Evolutionary conservation across 1,140 invertebrate species (phyloP).

Genomic region (Samia ricini): DNA sequence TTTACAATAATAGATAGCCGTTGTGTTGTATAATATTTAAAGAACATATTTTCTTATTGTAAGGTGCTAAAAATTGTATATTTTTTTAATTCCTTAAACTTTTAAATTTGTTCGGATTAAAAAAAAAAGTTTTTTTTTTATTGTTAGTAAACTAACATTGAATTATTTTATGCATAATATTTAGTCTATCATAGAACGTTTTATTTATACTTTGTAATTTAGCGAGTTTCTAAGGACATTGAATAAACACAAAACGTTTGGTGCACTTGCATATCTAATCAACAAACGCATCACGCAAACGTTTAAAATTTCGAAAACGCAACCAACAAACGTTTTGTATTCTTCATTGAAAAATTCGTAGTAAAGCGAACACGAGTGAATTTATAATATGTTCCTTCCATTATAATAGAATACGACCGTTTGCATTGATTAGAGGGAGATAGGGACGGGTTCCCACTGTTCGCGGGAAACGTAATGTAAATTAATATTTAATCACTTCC

Average conservation of each 20-base stretch:
- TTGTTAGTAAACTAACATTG: too few species aligned
- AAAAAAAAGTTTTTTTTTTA: too few species aligned
- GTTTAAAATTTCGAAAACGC: conserved; percentile 43
- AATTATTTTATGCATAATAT: too few species aligned
- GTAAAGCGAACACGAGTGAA: conserved; percentile 25
- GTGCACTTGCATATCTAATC: conserved; percentile 12
- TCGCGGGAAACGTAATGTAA: conserved; percentile 3
- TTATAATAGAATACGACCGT: conserved; percentile 27
- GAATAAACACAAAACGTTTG: neutral
- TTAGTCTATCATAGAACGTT: too few species aligned
- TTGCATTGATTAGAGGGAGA: conserved; percentile 18
- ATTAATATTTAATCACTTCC: conserved; percentile 1
- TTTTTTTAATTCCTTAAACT: too few species aligned
- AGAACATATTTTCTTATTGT: too few species aligned
- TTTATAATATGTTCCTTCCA: conserved; percentile 27
- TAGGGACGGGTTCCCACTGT: conserved; percentile 15
- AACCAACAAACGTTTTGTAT: conserved; percentile 33
- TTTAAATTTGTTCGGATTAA: too few species aligned
- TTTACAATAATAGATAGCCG: too few species aligned
- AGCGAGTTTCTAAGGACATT: neutral
- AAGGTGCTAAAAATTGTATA: too few species aligned
- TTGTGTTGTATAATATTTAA: too few species aligned
- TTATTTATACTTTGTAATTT: neutral
- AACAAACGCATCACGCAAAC: conserved; percentile 21
- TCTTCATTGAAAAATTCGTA: conserved; percentile 32